phyloP scores from a whole-genome alignment of 2,113 vertebrate genomes.

The Lasiurus borealis region DNA sequence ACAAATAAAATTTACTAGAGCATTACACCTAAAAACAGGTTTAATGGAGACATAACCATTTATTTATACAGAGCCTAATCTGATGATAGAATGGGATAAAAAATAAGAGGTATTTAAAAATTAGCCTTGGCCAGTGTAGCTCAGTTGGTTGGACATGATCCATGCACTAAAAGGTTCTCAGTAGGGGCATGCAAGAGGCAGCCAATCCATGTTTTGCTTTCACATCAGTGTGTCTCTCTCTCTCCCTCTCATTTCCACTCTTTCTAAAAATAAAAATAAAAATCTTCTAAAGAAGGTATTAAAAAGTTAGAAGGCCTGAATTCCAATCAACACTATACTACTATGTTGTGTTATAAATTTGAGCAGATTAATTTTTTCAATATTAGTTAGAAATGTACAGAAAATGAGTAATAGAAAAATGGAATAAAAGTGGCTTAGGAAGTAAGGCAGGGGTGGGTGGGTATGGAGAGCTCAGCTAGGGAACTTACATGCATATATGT shows the following conservation, averaged over 20 bases:
- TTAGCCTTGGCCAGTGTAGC: neutral
- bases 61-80: neutral
- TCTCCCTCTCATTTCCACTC: neutral
- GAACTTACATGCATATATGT: too few relatives aligned
- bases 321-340: neutral
- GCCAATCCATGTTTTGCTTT: neutral
- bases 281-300: neutral
- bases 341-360: neutral
- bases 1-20: slow-evolving; percentile 19
- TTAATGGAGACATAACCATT: slow-evolving; percentile 31
- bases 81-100: neutral
- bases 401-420: slow-evolving; percentile 28
- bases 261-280: neutral
- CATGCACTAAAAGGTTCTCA: neutral
- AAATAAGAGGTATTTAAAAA: neutral
- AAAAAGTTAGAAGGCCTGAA: neutral
- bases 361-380: neutral
- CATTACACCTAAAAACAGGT: slow-evolving; percentile 5
- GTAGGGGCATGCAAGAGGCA: neutral
- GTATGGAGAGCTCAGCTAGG: too few relatives aligned
- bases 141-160: neutral
- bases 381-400: slow-evolving; percentile 45
- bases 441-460: too few relatives aligned
- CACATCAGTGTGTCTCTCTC: neutral
- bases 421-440: neutral